A percentile compares a stretch with the other conserved stretches of the same genome.
phyloP scores from a whole-genome alignment of 2,113 vertebrate genomes.

The Ursus arctos region DNA sequence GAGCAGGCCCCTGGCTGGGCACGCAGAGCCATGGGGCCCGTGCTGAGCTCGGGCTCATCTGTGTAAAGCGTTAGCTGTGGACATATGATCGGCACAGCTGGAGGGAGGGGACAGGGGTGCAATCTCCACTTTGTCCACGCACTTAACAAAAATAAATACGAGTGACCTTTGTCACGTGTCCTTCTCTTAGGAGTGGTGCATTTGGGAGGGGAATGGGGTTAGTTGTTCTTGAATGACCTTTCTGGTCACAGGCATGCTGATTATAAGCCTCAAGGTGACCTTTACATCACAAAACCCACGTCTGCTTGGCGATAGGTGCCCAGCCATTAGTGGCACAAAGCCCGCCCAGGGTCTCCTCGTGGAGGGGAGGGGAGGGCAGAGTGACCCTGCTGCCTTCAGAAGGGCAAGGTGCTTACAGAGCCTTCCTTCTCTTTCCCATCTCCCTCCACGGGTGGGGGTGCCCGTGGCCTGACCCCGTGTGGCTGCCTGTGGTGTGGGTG shows the following conservation, averaged over 20 bases:
- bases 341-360: neutral
- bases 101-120: neutral
- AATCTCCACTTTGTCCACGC: neutral
- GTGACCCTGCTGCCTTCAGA: neutral
- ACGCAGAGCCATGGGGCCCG: neutral
- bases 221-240: neutral
- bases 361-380: neutral
- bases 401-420: neutral
- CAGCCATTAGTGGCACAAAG: rapidly evolving
- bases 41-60: neutral
- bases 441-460: too few species aligned
- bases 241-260: neutral
- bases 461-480: rapidly evolving
- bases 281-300: neutral
- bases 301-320: neutral
- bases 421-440: neutral
- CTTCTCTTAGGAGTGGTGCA: neutral
- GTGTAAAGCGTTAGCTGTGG: rapidly evolving
- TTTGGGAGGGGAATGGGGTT: too few species aligned
- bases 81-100: rapidly evolving
- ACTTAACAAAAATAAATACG: neutral
- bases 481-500: too few species aligned
- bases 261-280: too few species aligned
- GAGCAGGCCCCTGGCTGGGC: neutral
- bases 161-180: neutral